Percentiles rank a stretch among this genome's conserved stretches.
Conservation (phyloP, 2,113 vertebrate species). For the Pyrgilauda ruficollis region DNA sequence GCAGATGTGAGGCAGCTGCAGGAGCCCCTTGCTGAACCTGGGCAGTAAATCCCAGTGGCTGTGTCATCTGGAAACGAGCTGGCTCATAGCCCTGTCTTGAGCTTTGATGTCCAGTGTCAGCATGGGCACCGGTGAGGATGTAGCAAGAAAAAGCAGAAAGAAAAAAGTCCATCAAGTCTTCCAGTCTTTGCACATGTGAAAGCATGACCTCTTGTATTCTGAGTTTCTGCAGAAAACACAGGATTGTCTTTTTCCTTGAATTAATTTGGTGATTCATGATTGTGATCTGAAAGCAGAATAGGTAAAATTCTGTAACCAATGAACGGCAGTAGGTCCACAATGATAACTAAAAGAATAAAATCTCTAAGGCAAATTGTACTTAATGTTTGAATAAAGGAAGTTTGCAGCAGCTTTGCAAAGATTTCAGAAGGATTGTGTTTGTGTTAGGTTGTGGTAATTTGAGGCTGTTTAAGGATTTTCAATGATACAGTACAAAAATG, state of each 20-base stretch:
- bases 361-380: neutral
- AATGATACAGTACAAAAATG: neutral
- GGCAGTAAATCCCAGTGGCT: neutral
- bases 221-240: neutral
- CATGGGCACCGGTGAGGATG: neutral
- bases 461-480: neutral
- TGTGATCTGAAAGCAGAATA: neutral
- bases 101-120: neutral
- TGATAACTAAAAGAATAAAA: neutral
- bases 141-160: neutral
- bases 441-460: neutral
- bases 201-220: neutral
- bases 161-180: neutral
- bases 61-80: neutral
- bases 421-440: neutral
- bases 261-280: neutral
- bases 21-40: neutral
- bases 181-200: neutral
- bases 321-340: neutral
- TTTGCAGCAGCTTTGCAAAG: neutral
- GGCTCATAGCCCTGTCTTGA: neutral
- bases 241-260: neutral
- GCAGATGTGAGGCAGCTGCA: neutral
- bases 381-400: neutral
- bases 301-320: neutral